Percentiles rank a stretch among this genome's conserved stretches.
Conservation (phyloP, 1,140 invertebrate species). For the Lethrus apterus region DNA sequence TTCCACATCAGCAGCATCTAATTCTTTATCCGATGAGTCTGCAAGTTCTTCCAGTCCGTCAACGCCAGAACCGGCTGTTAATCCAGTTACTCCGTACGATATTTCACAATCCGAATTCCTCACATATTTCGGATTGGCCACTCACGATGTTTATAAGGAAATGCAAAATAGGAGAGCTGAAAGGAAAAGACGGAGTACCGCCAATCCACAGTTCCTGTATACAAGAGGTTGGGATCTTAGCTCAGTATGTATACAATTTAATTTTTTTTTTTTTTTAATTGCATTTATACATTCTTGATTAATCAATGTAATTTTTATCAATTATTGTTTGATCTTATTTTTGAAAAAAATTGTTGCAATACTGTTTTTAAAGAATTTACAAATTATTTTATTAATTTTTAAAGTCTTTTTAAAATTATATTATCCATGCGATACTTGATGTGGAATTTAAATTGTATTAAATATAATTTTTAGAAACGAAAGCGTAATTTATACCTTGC, state of each 20-base stretch:
- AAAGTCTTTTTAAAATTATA: no score
- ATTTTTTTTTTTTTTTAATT: constrained; percentile 15
- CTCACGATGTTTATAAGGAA: constrained; percentile 40
- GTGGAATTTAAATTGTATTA: no score
- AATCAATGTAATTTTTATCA: background rate
- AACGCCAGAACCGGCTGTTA: constrained; percentile 26
- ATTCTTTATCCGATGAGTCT: constrained; percentile 31
- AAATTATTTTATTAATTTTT: no score
- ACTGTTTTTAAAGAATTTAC: no score
- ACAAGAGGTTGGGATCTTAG: constrained; percentile 35
- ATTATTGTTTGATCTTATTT: background rate
- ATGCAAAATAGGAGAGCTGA: constrained; percentile 47
- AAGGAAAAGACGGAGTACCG: constrained; percentile 48
- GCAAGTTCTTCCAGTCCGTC: constrained; percentile 21
- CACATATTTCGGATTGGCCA: constrained; percentile 41
- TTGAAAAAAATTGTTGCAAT: no score
- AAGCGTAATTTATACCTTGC: constrained; percentile 43
- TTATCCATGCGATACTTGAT: no score
- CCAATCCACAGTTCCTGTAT: constrained; percentile 50
- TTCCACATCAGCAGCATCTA: constrained; percentile 25
- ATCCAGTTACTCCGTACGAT: constrained; percentile 33
- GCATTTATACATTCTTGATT: background rate
- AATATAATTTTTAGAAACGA: constrained; percentile 40
- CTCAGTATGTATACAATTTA: constrained; percentile 21
- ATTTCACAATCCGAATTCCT: constrained; percentile 38